A percentile compares a stretch with the other conserved stretches of the same genome.
Evolutionary conservation across 2,888 invertebrate species (phyloP).

Genomic region (Embidobia sp.): DNA sequence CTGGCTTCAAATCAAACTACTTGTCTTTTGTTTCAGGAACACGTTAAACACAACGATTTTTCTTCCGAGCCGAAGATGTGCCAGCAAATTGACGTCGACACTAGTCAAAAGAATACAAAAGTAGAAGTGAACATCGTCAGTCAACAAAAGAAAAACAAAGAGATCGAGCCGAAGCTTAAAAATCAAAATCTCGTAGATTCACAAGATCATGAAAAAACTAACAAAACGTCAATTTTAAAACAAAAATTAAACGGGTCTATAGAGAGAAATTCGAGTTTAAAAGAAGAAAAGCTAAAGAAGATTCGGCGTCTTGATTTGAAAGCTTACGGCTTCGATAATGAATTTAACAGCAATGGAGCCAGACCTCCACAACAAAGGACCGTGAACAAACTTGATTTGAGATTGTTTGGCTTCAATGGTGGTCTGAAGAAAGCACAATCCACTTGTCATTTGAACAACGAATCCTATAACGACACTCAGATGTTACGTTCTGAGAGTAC

Average conservation of each 20-base stretch:
- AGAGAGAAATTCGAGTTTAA: conserved; percentile 72
- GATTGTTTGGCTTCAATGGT: conserved; percentile 74
- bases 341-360: conserved; percentile 48
- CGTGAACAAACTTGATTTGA: conserved; percentile 75
- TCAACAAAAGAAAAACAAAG: no score
- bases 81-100: conserved; percentile 65
- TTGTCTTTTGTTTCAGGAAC: conserved; percentile 73
- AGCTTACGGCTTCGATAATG: conserved; percentile 76
- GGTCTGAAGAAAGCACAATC: conserved; percentile 74
- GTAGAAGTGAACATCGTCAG: neutral
- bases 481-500: conserved; percentile 64
- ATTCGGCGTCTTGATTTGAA: conserved; percentile 75
- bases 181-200: conserved; percentile 70
- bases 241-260: conserved; percentile 73
- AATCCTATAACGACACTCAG: conserved; percentile 61
- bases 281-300: conserved; percentile 66
- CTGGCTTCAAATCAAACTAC: conserved; percentile 24
- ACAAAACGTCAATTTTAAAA: no score
- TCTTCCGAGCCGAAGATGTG: conserved; percentile 53
- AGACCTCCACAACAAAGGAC: conserved; percentile 67
- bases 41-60: conserved; percentile 54
- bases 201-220: conserved; percentile 13
- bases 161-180: neutral
- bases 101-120: conserved; percentile 30
- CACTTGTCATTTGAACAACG: conserved; percentile 70